Evolutionary conservation across 2,888 invertebrate genomes (phyloP).

Genomic region (Drosophila mettleri): DNA sequence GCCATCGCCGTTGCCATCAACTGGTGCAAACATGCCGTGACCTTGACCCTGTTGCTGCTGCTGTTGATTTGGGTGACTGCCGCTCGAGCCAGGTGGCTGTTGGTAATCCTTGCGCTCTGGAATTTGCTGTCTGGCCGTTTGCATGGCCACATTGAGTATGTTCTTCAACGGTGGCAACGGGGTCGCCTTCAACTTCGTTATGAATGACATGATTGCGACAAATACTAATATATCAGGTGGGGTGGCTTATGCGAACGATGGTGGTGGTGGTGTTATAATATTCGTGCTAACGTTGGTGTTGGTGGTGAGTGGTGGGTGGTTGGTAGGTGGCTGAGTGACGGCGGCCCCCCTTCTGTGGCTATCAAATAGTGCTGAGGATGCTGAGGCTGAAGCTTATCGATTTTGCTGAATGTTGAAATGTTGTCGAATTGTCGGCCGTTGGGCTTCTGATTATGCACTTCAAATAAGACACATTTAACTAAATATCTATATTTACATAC

Average conservation of each 20-base stretch:
- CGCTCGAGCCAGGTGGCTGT: constrained; percentile 78
- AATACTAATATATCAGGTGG: constrained; percentile 27
- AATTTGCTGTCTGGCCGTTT: constrained; percentile 91
- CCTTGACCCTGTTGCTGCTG: constrained; percentile 62
- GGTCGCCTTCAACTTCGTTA: constrained; percentile 87
- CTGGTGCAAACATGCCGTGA: constrained; percentile 51
- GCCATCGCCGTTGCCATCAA: constrained; percentile 31
- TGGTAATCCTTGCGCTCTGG: constrained; percentile 87
- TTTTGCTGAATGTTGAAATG: constrained; percentile 67
- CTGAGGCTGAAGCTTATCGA: constrained; percentile 73
- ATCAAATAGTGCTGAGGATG: constrained; percentile 49
- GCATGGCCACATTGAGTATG: constrained; percentile 92
- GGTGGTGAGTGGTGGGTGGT: constrained; percentile 21
- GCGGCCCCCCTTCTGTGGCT: constrained; percentile 51
- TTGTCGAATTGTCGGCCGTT: constrained; percentile 40
- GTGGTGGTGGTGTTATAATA: constrained; percentile 33
- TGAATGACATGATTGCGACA: constrained; percentile 86
- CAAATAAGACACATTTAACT: constrained; percentile 38
- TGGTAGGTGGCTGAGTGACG: constrained; percentile 49
- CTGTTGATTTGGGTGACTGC: constrained; percentile 55
- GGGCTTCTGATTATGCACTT: constrained; percentile 20
- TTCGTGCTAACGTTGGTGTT: constrained; percentile 78
- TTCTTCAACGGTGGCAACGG: constrained; percentile 91
- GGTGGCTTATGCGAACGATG: constrained; percentile 81
- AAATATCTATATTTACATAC: background rate